Percentiles rank a stretch among this genome's conserved stretches.
Evolutionary conservation across 2,888 invertebrate genomes (phyloP).

Genomic region (Chrysolina oricalcia): DNA sequence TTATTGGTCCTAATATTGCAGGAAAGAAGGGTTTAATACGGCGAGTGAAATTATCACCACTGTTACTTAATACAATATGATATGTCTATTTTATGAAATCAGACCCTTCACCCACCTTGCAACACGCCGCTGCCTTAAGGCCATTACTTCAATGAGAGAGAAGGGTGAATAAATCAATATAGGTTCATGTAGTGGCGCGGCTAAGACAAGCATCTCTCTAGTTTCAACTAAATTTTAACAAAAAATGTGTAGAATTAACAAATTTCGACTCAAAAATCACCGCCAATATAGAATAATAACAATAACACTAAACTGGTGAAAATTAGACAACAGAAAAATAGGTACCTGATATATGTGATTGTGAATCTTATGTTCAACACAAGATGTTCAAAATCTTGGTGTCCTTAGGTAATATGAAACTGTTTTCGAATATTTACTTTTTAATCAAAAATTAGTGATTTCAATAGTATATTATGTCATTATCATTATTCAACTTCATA

Average conservation of each 20-base stretch:
- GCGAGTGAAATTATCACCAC: no score
- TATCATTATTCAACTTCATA: slow-evolving; percentile 21
- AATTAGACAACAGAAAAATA: slow-evolving; percentile 36
- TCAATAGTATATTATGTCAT: background rate
- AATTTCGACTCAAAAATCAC: slow-evolving; percentile 37
- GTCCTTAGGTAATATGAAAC: slow-evolving; percentile 57
- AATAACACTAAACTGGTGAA: slow-evolving; percentile 40
- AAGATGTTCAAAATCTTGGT: slow-evolving; percentile 57
- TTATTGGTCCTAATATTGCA: no score
- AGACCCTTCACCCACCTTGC: background rate
- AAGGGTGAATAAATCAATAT: slow-evolving; percentile 32
- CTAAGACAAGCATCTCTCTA: background rate
- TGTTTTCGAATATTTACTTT: slow-evolving; percentile 28
- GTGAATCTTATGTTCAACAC: slow-evolving; percentile 38
- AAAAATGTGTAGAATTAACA: slow-evolving; percentile 38
- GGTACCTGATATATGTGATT: slow-evolving; percentile 46
- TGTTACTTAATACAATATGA: background rate
- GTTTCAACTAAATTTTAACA: background rate
- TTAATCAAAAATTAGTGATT: background rate
- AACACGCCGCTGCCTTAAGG: slow-evolving; percentile 3
- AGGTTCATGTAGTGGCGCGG: slow-evolving; percentile 5
- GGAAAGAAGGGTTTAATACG: no score
- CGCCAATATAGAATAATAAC: slow-evolving; percentile 15
- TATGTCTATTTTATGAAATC: background rate
- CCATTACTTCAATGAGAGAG: slow-evolving; percentile 12